These are phyloP conservation scores for Chiroxiphia lanceolata DNA, from an alignment of 2,797 vertebrate genomes.

Conservation along the genomic window DNA sequence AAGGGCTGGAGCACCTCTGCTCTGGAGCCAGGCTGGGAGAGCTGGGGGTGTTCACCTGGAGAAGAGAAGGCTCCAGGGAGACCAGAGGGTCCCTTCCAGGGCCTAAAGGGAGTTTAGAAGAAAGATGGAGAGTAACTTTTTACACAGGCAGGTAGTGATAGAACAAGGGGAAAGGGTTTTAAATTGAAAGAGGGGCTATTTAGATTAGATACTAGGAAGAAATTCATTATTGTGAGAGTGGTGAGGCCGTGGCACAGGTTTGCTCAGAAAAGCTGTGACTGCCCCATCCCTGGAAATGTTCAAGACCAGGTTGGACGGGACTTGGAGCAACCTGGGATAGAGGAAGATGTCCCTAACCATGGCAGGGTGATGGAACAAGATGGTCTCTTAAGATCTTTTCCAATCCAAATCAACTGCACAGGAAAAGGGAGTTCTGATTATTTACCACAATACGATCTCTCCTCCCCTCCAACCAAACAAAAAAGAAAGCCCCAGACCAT, in stretches of 20 bases:
- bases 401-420: background rate
- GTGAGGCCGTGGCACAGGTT: background rate
- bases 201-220: background rate
- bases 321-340: background rate
- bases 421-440: background rate
- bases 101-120: background rate
- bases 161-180: background rate
- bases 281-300: background rate
- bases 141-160: background rate
- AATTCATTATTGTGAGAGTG: background rate
- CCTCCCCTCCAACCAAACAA: background rate
- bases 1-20: background rate
- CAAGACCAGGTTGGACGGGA: background rate
- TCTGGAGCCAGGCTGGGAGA: background rate
- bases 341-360: background rate
- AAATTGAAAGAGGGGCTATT: background rate
- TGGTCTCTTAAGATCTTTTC: background rate
- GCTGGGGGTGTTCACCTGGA: background rate
- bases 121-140: background rate
- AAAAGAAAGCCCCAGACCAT: background rate
- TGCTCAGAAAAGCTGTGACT: background rate
- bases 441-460: accelerated
- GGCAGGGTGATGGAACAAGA: accelerated
- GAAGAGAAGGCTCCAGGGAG: background rate
- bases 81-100: background rate